Evolutionary conservation across 2,113 vertebrate species (phyloP).

Genomic region (Scatophagus argus): DNA sequence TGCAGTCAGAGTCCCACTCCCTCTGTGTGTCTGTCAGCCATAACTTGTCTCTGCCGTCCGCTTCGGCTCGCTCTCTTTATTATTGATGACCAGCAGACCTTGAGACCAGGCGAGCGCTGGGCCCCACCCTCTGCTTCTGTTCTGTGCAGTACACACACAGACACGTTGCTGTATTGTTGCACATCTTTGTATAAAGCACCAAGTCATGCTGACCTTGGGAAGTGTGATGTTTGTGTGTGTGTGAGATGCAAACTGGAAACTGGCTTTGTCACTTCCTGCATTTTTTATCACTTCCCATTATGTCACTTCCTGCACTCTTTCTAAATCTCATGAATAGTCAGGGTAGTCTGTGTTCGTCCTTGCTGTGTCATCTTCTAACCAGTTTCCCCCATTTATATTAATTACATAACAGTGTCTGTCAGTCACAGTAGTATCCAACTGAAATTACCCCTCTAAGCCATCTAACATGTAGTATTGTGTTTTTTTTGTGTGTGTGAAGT

Average conservation of each 20-base stretch:
- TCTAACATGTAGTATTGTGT: not conserved
- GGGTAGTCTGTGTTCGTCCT: not conserved
- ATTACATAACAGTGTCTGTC: not conserved
- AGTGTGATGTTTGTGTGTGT: conserved; percentile 28
- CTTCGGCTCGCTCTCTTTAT: conserved; percentile 50
- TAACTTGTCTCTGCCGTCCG: conserved; percentile 39
- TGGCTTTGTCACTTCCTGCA: conserved; percentile 3
- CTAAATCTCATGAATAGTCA: not conserved
- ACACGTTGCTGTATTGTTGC: conserved; percentile 1
- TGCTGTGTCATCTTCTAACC: conserved; percentile 27
- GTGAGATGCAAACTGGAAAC: conserved; percentile 9
- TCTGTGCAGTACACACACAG: conserved; percentile 9
- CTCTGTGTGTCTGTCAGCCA: conserved; percentile 25
- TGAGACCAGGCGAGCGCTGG: conserved; percentile 27
- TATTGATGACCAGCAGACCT: conserved; percentile 72
- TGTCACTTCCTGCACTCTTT: conserved; percentile 1
- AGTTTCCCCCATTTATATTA: not conserved
- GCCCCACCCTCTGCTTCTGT: conserved; percentile 12
- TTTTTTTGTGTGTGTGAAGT: not conserved
- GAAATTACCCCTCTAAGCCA: not conserved
- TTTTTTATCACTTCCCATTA: conserved; percentile 18
- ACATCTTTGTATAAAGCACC: conserved; percentile 22
- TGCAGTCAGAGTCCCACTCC: not conserved
- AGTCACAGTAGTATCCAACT: conserved; percentile 1
- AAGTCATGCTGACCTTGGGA: conserved; percentile 47